phyloP scores from a whole-genome alignment of 92 coral and sea anemone species.

The Isaurus tuberculatus region DNA sequence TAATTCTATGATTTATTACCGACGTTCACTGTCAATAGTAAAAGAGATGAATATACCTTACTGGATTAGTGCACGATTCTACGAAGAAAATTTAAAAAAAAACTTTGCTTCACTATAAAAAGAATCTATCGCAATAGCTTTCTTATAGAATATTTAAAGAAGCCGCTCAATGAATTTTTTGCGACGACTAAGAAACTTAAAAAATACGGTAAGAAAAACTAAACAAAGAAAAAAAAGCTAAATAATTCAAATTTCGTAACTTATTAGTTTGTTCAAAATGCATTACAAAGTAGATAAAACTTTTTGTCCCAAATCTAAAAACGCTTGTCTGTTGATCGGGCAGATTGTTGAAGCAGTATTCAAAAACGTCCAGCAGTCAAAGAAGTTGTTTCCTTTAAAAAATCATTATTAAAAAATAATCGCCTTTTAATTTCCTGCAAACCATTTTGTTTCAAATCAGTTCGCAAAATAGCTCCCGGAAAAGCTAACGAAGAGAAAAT shows the following conservation, averaged over 20 bases:
- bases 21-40: too few relatives aligned
- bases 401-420: slow-evolving; percentile 43
- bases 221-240: background rate
- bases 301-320: background rate
- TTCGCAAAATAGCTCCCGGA: slow-evolving; percentile 29
- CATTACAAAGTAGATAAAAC: background rate
- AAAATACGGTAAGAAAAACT: background rate
- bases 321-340: background rate
- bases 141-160: background rate
- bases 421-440: slow-evolving; percentile 60
- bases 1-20: too few relatives aligned
- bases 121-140: background rate
- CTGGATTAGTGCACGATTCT: too few relatives aligned
- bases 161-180: background rate
- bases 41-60: too few relatives aligned
- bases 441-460: slow-evolving; percentile 39
- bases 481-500: slow-evolving; percentile 33
- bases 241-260: background rate
- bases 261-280: background rate
- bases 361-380: slow-evolving; percentile 14
- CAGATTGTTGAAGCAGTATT: background rate
- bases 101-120: background rate
- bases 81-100: too few relatives aligned
- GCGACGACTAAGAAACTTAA: background rate
- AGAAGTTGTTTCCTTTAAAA: slow-evolving; percentile 23